Evolutionary conservation across 2,888 invertebrate genomes (phyloP).

Genomic region (Cordilura impudica): DNA sequence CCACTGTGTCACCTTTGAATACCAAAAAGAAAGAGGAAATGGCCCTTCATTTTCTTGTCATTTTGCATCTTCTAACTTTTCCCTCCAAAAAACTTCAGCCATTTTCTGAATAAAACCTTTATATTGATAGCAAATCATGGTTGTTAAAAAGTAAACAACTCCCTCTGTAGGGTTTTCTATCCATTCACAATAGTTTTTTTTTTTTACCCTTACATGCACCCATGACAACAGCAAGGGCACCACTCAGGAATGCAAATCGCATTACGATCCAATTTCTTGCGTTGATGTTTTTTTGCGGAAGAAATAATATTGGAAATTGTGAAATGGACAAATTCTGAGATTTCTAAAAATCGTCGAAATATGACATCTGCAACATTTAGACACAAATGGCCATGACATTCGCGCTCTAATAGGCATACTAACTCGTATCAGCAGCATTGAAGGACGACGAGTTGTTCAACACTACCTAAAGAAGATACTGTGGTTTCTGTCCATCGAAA

Average conservation of each 20-base stretch:
- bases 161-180: no score
- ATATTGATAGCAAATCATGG: no score
- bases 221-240: conserved; percentile 45
- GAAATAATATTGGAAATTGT: conserved; percentile 21
- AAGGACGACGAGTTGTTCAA: conserved; percentile 34
- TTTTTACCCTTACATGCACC: no score
- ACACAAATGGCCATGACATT: conserved; percentile 5
- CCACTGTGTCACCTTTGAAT: no score
- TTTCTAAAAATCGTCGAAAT: neutral
- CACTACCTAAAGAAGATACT: conserved; percentile 55
- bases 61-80: no score
- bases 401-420: conserved; percentile 14
- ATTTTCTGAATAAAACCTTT: no score
- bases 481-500: no score
- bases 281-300: neutral
- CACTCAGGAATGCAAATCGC: conserved; percentile 45
- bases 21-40: no score
- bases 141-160: no score
- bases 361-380: conserved; percentile 13
- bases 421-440: conserved; percentile 12
- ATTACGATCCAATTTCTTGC: conserved; percentile 32
- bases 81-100: no score
- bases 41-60: no score
- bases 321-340: conserved; percentile 18
- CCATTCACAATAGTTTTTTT: no score